Evolutionary conservation across 2,888 invertebrate genomes (phyloP), one percentile per base, ranked within the genome.

Genomic region (Noctua janthe): DNA sequence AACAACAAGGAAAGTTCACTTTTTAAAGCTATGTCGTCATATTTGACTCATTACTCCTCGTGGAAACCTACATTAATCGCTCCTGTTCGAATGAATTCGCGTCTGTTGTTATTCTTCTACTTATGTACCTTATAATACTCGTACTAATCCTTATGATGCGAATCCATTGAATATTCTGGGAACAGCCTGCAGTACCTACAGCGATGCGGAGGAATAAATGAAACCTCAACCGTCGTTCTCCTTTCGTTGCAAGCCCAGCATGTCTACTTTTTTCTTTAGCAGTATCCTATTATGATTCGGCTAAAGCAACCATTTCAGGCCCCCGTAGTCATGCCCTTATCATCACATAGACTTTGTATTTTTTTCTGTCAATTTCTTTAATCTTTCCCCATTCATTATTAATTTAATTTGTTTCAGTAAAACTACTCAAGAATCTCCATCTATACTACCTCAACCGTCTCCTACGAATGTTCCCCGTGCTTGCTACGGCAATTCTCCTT

Each of bases 381-480:
- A 15, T 59, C 2, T 62, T 62, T 62, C 62, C 10, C 29, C 15
- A 17, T 7, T 29, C 29, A 29, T 62, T 2, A 64, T 13, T 3
- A 72, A 39, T 62, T 39, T 0, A 29, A n/a, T 72, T 39, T 74
- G 72, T 94, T 94, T 13, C 92, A 96, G 96, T 89, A 59, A 88
- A 89, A 71, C 90, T 96, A 1, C 23, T 95, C 1, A 94, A 92
- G 78, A 94, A 92, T 59, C 87, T 96, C 1, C 96, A 95, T 73
- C 62, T 95, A 6, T 96, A 95, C 83, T 96, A 96, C 84, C 83
- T 95, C 11, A 94, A 95, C 64, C 95, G 96, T 5, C 85, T 95
- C 0, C 90, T 96, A 0, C 91, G 96, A 7, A 93, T 95, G 92
- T 94, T 95, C 67, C 96, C 96, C 0, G 80, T 94, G 1, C 82